Evolutionary conservation across 2,888 invertebrate species (phyloP).

Genomic region (Pomacea canaliculata): DNA sequence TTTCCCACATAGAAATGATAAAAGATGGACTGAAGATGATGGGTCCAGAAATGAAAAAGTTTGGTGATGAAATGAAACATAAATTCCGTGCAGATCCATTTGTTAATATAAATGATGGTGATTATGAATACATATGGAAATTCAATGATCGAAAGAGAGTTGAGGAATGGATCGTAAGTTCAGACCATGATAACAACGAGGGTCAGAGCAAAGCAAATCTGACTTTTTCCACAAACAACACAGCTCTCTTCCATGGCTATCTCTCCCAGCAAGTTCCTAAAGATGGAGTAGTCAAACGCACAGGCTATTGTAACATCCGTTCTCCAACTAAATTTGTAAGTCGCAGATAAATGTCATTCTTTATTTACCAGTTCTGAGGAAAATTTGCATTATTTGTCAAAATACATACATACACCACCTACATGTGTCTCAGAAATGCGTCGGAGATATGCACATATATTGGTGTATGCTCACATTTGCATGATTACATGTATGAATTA

Average conservation of each 20-base stretch:
- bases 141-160: conserved; percentile 77
- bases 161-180: conserved; percentile 77
- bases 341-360: neutral
- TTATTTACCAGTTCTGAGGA: too few species aligned
- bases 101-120: conserved; percentile 71
- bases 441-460: too few species aligned
- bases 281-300: conserved; percentile 82
- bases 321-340: conserved; percentile 73
- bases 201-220: conserved; percentile 81
- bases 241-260: conserved; percentile 68
- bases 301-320: conserved; percentile 87
- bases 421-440: too few species aligned
- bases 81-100: conserved; percentile 76
- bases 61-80: conserved; percentile 79
- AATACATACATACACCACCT: too few species aligned
- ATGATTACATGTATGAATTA: too few species aligned
- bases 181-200: conserved; percentile 85
- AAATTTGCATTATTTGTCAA: too few species aligned
- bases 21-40: conserved; percentile 77
- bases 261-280: conserved; percentile 77
- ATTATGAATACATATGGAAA: conserved; percentile 81
- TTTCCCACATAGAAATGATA: conserved; percentile 41
- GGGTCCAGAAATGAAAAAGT: conserved; percentile 78
- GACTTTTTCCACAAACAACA: conserved; percentile 76
- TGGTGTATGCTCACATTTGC: too few species aligned